A percentile compares a stretch with the other conserved stretches of the same genome.
These are phyloP conservation scores for Bettongia penicillata DNA, from an alignment of 2,113 vertebrate species.

Conservation along the genomic window DNA sequence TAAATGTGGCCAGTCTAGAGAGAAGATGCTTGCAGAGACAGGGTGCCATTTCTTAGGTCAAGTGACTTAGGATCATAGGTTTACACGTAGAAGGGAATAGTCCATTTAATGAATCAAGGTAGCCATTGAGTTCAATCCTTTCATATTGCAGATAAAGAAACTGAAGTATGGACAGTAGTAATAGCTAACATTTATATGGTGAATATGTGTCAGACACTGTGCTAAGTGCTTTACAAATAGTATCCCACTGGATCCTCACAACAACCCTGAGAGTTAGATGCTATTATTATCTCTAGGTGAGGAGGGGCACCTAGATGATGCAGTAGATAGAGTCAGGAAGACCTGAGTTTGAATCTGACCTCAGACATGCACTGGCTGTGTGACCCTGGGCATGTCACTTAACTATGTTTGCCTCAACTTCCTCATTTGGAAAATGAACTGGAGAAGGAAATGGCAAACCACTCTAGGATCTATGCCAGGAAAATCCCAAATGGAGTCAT, in stretches of 20 bases:
- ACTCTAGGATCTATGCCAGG: too few species aligned
- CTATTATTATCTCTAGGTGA: background rate
- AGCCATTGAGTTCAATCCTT: background rate
- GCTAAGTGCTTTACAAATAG: background rate
- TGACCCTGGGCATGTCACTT: too few species aligned
- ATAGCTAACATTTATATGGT: background rate
- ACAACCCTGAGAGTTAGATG: background rate
- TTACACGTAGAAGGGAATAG: background rate
- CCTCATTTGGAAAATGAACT: too few species aligned
- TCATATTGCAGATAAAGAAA: background rate
- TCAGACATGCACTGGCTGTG: too few species aligned
- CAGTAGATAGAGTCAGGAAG: too few species aligned
- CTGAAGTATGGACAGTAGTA: background rate
- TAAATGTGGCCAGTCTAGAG: background rate
- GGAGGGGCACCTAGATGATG: background rate
- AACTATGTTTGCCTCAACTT: too few species aligned
- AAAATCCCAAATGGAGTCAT: too few species aligned
- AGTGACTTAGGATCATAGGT: background rate
- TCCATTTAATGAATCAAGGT: background rate
- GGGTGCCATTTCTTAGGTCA: background rate
- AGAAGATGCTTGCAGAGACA: background rate
- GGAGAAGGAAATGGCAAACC: too few species aligned
- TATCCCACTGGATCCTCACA: background rate
- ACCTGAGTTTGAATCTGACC: too few species aligned
- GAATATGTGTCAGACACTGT: background rate